A percentile compares a stretch with the other conserved stretches of the same genome.
phyloP scores from a whole-genome alignment of 2,888 invertebrate genomes.

The Tachina grossa region DNA sequence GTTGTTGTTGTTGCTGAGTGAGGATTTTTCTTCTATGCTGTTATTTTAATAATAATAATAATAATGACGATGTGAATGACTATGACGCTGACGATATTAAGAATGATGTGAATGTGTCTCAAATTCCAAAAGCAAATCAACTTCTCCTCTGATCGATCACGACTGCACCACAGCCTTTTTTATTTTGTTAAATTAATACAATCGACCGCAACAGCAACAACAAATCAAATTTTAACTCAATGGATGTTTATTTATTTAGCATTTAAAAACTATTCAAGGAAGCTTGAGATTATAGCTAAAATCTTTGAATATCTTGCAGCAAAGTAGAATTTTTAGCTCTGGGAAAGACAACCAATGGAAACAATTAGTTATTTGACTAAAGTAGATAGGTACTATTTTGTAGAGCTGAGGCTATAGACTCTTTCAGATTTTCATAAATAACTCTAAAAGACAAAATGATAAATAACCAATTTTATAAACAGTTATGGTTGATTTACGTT shows the following conservation, averaged over 20 bases:
- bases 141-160: conserved; percentile 18
- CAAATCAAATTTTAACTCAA: conserved; percentile 58
- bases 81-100: conserved; percentile 61
- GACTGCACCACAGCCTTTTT: conserved; percentile 6
- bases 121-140: conserved; percentile 54
- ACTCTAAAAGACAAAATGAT: too few species aligned
- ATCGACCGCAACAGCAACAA: conserved; percentile 47
- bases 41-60: conserved; percentile 68
- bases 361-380: too few species aligned
- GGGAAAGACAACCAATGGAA: conserved; percentile 11
- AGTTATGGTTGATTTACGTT: too few species aligned
- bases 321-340: conserved; percentile 3
- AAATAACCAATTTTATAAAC: too few species aligned
- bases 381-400: too few species aligned
- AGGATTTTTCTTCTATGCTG: conserved; percentile 52
- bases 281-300: conserved; percentile 51
- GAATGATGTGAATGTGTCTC: conserved; percentile 68
- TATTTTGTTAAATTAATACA: conserved; percentile 57
- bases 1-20: conserved; percentile 33
- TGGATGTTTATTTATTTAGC: conserved; percentile 63
- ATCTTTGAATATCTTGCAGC: conserved; percentile 54
- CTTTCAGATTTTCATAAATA: too few species aligned
- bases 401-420: too few species aligned
- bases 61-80: conserved; percentile 63
- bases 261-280: conserved; percentile 61